phyloP scores from a whole-genome alignment of 2,113 vertebrate genomes.

The Sylvilagus bachmani region DNA sequence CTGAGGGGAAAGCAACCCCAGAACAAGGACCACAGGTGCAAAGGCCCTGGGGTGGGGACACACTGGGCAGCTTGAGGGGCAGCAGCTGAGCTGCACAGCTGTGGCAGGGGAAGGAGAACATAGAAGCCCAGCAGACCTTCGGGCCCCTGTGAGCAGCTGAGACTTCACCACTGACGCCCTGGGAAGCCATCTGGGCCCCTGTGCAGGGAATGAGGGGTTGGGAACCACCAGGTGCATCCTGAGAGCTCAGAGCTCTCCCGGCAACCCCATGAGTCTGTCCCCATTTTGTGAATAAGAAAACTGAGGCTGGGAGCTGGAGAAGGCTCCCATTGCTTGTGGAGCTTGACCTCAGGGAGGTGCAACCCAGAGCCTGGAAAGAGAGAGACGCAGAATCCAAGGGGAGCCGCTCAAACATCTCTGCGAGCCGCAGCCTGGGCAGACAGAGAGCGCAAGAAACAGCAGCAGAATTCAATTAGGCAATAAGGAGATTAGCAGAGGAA shows the following conservation, averaged over 20 bases:
- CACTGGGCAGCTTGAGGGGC: background rate
- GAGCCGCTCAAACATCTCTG: background rate
- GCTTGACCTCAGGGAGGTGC: background rate
- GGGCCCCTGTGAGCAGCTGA: background rate
- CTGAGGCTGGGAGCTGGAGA: background rate
- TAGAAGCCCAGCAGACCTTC: no score
- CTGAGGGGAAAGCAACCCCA: no score
- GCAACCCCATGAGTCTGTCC: background rate
- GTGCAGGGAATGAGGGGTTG: no score
- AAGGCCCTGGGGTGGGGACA: background rate
- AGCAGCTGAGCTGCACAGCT: background rate
- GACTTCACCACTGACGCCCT: background rate
- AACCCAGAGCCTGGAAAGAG: background rate
- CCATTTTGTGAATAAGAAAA: background rate
- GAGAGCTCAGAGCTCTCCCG: background rate
- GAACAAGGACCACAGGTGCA: background rate
- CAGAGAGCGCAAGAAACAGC: conserved; percentile 9
- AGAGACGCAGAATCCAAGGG: background rate
- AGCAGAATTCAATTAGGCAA: conserved; percentile 74
- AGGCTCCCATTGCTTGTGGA: fast-evolving
- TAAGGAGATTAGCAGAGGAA: conserved; percentile 76
- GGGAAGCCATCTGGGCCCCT: background rate
- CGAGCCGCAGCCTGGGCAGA: background rate
- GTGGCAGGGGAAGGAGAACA: no score
- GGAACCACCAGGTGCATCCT: no score